phyloP scores from a whole-genome alignment of 2,113 vertebrate genomes.

The Chloropsis hardwickii region DNA sequence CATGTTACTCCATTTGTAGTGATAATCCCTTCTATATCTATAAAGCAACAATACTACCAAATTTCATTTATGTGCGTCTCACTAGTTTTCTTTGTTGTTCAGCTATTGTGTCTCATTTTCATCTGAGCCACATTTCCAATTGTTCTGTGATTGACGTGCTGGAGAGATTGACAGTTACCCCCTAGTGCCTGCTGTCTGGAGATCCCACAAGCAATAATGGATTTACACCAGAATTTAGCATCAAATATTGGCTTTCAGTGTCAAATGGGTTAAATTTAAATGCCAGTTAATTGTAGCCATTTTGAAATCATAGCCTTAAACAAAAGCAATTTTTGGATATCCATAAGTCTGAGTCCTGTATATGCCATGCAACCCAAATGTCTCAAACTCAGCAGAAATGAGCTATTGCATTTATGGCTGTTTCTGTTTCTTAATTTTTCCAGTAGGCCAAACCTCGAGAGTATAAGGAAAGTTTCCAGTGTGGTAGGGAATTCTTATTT shows the following conservation, averaged over 20 bases:
- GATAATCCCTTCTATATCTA: background rate
- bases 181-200: constrained; percentile 67
- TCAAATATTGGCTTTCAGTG: constrained; percentile 72
- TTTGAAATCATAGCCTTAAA: constrained; percentile 53
- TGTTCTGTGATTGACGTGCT: constrained; percentile 57
- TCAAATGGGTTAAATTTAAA: constrained; percentile 69
- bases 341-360: background rate
- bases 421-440: background rate
- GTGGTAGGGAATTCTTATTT: background rate
- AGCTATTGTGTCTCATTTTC: constrained; percentile 63
- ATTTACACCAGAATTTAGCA: constrained; percentile 68
- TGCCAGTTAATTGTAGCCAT: constrained; percentile 53
- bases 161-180: constrained; percentile 70
- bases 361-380: background rate
- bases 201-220: constrained; percentile 70
- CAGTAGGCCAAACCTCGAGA: background rate
- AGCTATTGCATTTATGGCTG: background rate
- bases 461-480: background rate
- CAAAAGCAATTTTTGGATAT: constrained; percentile 27
- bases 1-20: background rate
- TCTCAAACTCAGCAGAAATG: background rate
- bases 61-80: constrained; percentile 17
- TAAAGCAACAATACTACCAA: constrained; percentile 9
- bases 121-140: constrained; percentile 64
- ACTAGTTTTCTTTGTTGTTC: constrained; percentile 68